phyloP scores from a whole-genome alignment of 2,888 invertebrate genomes.

The Tachystola acroxantha region DNA sequence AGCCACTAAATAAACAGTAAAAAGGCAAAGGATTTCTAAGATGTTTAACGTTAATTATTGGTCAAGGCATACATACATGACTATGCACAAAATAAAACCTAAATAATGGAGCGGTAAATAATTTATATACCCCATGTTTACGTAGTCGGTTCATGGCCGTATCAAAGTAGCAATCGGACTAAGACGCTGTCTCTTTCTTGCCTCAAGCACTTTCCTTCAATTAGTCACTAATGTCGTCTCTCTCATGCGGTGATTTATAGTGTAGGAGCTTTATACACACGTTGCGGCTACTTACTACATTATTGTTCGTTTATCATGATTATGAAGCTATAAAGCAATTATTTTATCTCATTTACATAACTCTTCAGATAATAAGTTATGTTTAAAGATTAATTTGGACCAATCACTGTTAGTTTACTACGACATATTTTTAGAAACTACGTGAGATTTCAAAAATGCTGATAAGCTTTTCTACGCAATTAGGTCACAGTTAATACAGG shows the following conservation, averaged over 20 bases:
- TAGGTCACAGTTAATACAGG: no score
- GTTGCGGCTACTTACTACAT: conserved; percentile 52
- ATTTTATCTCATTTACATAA: conserved; percentile 51
- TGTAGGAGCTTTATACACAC: conserved; percentile 51
- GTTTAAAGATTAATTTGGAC: conserved; percentile 4
- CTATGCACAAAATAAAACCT: conserved; percentile 14
- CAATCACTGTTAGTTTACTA: background rate
- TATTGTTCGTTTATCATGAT: conserved; percentile 54
- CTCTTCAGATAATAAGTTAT: conserved; percentile 13
- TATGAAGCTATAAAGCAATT: conserved; percentile 61
- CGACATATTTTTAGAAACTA: no score
- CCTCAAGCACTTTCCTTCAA: conserved; percentile 3
- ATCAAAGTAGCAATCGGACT: conserved; percentile 13
- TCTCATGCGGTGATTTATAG: conserved; percentile 56
- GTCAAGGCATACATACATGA: no score
- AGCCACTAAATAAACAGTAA: no score
- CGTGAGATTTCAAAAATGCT: no score
- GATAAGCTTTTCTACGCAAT: no score
- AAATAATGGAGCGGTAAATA: conserved; percentile 35
- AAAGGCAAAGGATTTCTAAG: no score
- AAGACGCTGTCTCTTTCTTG: conserved; percentile 26
- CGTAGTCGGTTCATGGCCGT: conserved; percentile 62
- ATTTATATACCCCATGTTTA: conserved; percentile 54
- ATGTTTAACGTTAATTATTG: no score
- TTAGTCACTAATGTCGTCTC: conserved; percentile 25